Evolutionary conservation across 2,797 vertebrate species (phyloP).

Genomic region (Arnoldichthys spilopterus): DNA sequence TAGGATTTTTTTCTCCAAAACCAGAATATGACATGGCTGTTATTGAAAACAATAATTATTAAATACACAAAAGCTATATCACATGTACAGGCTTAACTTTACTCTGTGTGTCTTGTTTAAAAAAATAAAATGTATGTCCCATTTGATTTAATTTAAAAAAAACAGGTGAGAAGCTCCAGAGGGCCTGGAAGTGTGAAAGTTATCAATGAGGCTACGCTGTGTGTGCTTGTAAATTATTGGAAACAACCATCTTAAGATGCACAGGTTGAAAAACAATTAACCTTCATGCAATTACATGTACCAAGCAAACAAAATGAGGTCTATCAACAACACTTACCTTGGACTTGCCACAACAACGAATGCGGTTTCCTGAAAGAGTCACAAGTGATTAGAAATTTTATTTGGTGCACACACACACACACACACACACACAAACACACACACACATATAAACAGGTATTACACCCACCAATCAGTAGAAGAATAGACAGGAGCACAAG

Average conservation of each 20-base stretch:
- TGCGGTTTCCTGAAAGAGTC: conserved; percentile 29
- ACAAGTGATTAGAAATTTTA: conserved; percentile 6
- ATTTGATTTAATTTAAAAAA: neutral
- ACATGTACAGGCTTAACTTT: too few relatives aligned
- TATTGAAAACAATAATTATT: too few relatives aligned
- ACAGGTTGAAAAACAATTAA: neutral
- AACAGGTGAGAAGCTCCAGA: neutral
- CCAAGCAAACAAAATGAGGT: neutral
- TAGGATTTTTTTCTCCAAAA: too few relatives aligned
- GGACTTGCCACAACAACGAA: conserved; percentile 42
- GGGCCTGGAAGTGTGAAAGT: too few relatives aligned
- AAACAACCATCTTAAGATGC: neutral
- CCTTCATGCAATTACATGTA: neutral
- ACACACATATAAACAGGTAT: too few relatives aligned
- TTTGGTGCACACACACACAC: neutral
- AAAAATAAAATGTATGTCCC: neutral
- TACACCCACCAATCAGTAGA: conserved; percentile 73
- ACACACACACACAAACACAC: conserved; percentile 4
- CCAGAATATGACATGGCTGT: too few relatives aligned
- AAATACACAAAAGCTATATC: too few relatives aligned
- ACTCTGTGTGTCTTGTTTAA: too few relatives aligned
- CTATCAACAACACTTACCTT: conserved; percentile 32
- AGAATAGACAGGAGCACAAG: conserved; percentile 75
- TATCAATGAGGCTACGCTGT: too few relatives aligned
- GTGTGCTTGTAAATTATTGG: neutral